Conservation (phyloP, 2,888 invertebrate species). For the Anorthoa munda region DNA sequence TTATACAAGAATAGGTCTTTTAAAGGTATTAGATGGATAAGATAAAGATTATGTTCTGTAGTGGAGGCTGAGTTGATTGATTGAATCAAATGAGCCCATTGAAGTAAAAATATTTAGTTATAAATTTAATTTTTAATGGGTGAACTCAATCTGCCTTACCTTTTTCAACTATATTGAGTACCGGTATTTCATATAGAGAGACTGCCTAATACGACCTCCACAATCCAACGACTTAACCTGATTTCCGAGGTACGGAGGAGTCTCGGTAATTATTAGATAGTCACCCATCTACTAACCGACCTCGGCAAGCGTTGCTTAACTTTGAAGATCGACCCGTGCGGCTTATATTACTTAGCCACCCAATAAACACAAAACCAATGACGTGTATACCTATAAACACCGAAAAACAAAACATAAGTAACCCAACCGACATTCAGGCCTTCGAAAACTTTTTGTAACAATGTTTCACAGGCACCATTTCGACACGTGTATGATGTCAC, state of each 20-base stretch:
- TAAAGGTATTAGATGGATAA: too few species aligned
- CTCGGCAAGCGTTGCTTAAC: too few species aligned
- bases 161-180: too few species aligned
- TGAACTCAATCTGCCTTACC: too few species aligned
- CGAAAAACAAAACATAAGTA: slow-evolving; percentile 7
- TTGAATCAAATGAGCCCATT: neutral
- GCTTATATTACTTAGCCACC: neutral
- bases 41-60: neutral
- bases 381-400: neutral
- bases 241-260: too few species aligned
- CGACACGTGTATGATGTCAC: slow-evolving; percentile 67
- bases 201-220: too few species aligned
- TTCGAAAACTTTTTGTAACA: slow-evolving; percentile 21
- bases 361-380: neutral
- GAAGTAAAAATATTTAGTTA: neutral
- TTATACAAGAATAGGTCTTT: too few species aligned
- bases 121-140: neutral
- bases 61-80: neutral
- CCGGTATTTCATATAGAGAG: too few species aligned
- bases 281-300: too few species aligned
- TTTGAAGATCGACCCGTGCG: too few species aligned
- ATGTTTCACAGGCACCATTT: slow-evolving; percentile 36
- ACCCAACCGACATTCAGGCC: slow-evolving; percentile 4
- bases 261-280: too few species aligned
- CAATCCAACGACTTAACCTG: too few species aligned